A percentile compares a stretch with the other conserved stretches of the same genome.
phyloP scores from a whole-genome alignment of 2,113 vertebrate genomes.

The Corythornis madagascariensis region DNA sequence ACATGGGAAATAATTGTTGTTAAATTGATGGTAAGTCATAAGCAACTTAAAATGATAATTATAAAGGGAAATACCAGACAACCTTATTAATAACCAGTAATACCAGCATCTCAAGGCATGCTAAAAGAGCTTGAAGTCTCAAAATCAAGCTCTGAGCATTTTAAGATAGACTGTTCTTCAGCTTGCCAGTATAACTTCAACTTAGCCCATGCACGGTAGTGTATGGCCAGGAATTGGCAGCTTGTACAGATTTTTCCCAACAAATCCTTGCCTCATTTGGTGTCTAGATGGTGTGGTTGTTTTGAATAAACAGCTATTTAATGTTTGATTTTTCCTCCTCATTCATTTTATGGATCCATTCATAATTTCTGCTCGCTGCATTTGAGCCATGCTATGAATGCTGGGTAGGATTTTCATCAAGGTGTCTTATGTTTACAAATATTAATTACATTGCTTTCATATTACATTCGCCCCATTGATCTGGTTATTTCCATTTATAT shows the following conservation, averaged over 20 bases:
- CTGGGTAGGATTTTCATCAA: neutral
- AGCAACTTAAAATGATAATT: neutral
- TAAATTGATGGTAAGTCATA: neutral
- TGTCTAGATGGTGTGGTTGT: neutral
- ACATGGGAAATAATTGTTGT: neutral
- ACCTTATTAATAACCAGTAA: neutral
- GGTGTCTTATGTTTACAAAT: neutral
- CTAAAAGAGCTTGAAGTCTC: neutral
- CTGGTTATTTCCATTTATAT: neutral
- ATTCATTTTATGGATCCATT: neutral
- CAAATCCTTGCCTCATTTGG: neutral
- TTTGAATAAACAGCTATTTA: neutral
- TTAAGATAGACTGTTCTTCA: neutral
- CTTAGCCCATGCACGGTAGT: neutral
- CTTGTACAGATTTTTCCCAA: neutral
- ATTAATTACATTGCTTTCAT: neutral
- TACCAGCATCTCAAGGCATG: neutral
- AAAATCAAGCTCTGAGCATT: neutral
- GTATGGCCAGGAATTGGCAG: neutral
- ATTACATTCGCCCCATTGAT: neutral
- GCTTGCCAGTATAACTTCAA: neutral
- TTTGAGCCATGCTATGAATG: neutral
- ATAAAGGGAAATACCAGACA: neutral
- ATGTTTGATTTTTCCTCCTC: neutral
- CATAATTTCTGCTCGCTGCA: neutral